phyloP scores from a whole-genome alignment of 2,113 vertebrate species.

The Rhea americana region DNA sequence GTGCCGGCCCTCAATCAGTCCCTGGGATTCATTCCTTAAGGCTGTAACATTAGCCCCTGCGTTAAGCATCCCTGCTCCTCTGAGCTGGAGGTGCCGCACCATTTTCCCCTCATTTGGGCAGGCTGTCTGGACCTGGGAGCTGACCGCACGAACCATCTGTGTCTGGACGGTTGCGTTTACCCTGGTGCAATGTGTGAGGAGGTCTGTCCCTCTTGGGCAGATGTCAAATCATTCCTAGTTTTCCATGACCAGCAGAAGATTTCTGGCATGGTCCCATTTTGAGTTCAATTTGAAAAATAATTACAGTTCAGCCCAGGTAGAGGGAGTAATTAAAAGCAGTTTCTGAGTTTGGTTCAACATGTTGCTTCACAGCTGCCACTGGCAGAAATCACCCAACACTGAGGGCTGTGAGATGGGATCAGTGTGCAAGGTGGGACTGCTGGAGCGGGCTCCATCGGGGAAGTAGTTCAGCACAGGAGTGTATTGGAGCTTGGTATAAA shows the following conservation, averaged over 20 bases:
- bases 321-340: not conserved
- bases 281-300: not conserved
- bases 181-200: not conserved
- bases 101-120: rapidly evolving
- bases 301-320: not conserved
- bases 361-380: not conserved
- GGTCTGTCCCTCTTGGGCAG: not conserved
- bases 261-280: not conserved
- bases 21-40: not conserved
- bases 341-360: not conserved
- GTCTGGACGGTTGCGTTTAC: not conserved
- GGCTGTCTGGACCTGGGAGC: not conserved
- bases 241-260: not conserved
- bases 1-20: not conserved
- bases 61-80: not conserved
- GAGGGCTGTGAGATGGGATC: not conserved
- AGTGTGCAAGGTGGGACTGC: rapidly evolving
- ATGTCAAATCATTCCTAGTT: not conserved
- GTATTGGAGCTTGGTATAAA: not conserved
- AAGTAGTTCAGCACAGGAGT: not conserved
- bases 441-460: not conserved
- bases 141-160: rapidly evolving
- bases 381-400: rapidly evolving
- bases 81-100: not conserved
- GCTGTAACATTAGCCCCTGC: not conserved